Evolutionary conservation across 2,888 invertebrate genomes (phyloP), one percentile per base, ranked within the genome.

Genomic region (Metalampra italica): DNA sequence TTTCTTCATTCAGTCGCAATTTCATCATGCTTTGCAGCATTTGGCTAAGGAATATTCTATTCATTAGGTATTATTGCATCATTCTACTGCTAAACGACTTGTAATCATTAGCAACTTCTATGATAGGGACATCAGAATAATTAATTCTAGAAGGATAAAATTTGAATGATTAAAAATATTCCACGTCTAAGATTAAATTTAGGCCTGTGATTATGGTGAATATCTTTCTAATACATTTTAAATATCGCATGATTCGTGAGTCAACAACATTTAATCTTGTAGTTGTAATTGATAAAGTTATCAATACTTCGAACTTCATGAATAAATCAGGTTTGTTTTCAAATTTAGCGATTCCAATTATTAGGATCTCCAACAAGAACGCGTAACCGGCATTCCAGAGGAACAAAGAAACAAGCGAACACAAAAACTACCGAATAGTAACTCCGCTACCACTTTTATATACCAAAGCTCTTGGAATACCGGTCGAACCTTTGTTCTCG

Each of bases 401-500:
- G 43, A 44, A 44, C 44, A 43, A 43, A 32, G 34, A 43, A 41
- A 11, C 22, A 22, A 22, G 22, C 22, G 13, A 43, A 34, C 9
- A 36, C 32, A 32, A 36, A 9, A n/a, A 13, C 41, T 29, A 41
- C 29, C n/a, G 9, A n/a, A 7, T 41, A 22, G n/a, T 12, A 30
- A 42, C n/a, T 22, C 29, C 22, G 3, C 29, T 29, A 29, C n/a
- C 29, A 30, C 42, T 42, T 29, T 36, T 9, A 13, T n/a, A 36
- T 22, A 41, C 11, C 11, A 29, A 40, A 42, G 42, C 42, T 42
- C 39, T 7, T 39, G 29, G n/a, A 42, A 12, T 29, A 39, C 39
- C 40, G 29, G 42, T 29, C 42, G 42, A 42, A 12, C 55, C 50
- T 48, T 55, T 47, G 40, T 55, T 60, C 50, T 50, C 50, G 45